Conservation (phyloP, 64 coral and sea anemone species). For the Dendronephthya gigantea region DNA sequence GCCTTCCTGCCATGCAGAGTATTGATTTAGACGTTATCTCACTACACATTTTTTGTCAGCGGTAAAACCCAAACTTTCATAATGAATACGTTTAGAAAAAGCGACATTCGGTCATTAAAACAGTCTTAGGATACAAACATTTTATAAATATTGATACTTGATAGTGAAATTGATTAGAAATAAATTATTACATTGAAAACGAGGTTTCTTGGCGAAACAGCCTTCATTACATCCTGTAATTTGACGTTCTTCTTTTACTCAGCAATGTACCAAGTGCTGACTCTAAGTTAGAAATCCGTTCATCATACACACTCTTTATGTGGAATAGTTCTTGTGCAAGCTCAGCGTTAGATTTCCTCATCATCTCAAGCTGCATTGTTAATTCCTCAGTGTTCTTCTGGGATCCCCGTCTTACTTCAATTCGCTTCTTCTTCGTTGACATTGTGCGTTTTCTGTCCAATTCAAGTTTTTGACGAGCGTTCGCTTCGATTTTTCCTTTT, state of each 20-base stretch:
- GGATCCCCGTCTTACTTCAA: background rate
- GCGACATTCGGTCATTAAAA: no score
- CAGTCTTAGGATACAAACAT: no score
- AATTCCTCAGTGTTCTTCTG: background rate
- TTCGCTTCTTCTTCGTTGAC: background rate
- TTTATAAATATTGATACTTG: no score
- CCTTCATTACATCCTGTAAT: background rate
- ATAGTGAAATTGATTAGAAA: background rate
- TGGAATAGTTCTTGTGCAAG: slow-evolving; percentile 36
- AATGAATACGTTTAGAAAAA: no score
- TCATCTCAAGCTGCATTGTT: slow-evolving; percentile 19
- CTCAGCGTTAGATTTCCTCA: slow-evolving; percentile 33
- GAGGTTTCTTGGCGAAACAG: background rate
- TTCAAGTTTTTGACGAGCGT: slow-evolving; percentile 75
- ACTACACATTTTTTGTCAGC: no score
- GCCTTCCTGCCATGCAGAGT: no score
- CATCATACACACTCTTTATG: slow-evolving; percentile 39
- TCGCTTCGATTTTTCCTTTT: slow-evolving; percentile 81
- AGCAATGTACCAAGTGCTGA: slow-evolving; percentile 49
- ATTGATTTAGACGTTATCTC: no score
- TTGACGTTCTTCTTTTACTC: background rate
- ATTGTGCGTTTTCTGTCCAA: slow-evolving; percentile 64
- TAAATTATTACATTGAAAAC: background rate
- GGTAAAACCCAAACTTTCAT: no score
- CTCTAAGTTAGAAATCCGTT: slow-evolving; percentile 60